Base-by-base conservation (phyloP, 1,140 invertebrate genomes). In the Atta colombica region DNA sequence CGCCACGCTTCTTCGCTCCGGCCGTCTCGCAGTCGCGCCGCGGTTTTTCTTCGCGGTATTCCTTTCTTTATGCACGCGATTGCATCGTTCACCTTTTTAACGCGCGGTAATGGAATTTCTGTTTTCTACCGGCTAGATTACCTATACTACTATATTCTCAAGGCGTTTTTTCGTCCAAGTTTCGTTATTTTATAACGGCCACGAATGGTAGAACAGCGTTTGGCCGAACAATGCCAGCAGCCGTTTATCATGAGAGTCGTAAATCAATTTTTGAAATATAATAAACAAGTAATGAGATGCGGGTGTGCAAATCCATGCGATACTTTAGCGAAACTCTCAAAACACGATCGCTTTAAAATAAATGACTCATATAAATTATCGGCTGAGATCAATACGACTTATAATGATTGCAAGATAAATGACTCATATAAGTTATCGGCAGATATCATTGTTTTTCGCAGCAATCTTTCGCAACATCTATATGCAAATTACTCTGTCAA, bases 21-120 rank as follows among this genome's bases (percentile, higher is more conserved):
- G 78, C 78, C 39, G 66, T 25, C 45, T 60, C 69, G 69, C 80
- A 69, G 51, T 71, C 78, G 77, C 78, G 66, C 21, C 78, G 80
- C 80, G 80, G 80, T 84, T 84, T 84, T 84, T 84, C 80, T 74
- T 25, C 80, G 80, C 80, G 80, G 80, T 82, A 58, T 61, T 63
- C 69, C 69, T 49, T 84, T 84, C 80, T 84, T 84, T 75, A 84
- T 84, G 80, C 80, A 84, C 80, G 80, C 80, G 80, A 84, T 84
- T 49, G 80, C 80, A 75, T 84, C 80, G 80, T 75, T 75, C 80
- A 71, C 65, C 80, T 75, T 58, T 84, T 84, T 75, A 84, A 75
- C 69, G 69, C 55, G 80, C 80, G 12, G 69, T 75, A 84, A 84
- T 84, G 80, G 80, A 84, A 84, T 84, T 61, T 84, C 69, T 84